Evolutionary conservation across 2,888 invertebrate genomes (phyloP), one percentile per base, ranked within the genome.

Genomic region (Orthosia incerta): DNA sequence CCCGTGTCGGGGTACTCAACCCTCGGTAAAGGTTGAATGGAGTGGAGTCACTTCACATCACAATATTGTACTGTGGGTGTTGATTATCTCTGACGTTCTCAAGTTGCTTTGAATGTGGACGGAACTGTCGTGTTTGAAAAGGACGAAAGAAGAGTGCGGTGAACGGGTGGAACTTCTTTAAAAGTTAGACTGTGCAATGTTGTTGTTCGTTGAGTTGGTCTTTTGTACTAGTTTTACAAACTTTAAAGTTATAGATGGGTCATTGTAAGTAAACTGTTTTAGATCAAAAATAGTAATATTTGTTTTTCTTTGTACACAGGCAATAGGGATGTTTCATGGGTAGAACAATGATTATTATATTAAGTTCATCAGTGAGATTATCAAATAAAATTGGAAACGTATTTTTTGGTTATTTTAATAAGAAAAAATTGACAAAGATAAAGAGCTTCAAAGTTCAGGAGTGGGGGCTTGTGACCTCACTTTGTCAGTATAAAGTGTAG

Each of bases 21-120:
- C 73, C 79, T 81, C 57, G 75, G 66, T 70, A 64, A 68, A 57
- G 65, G 64, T 79, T 85, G 83, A 83, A 79, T 84, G 62, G 57
- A 74, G 76, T 73, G 69, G 57, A 84, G 80, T 71, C 74, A 84
- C 71, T 80, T 82, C 81, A 81, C 75, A 74, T 82, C 71, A 77
- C 73, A 79, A 76, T 76, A 75, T 74, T 76, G 71, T 75, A 59
- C 70, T 51, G 73, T 60, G 78, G 57, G 77, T 73, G 85, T 82
- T 79, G 82, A 82, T 85, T 82, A 85, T 76, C 77, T 77, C 74
- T 76, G 77, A 68, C 76, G 75, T 55, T 76, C 69, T 53, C 59
- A 53, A 71, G 74, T 67, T 39, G 69, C 46, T 64, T 74, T 78
- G 71, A 76, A 84, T 84, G 50, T 61, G 67, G 67, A 72, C 62